A percentile compares a stretch with the other conserved stretches of the same genome.
phyloP scores from a whole-genome alignment of 2,797 vertebrate genomes.

The Hyperoplus lanceolatus region DNA sequence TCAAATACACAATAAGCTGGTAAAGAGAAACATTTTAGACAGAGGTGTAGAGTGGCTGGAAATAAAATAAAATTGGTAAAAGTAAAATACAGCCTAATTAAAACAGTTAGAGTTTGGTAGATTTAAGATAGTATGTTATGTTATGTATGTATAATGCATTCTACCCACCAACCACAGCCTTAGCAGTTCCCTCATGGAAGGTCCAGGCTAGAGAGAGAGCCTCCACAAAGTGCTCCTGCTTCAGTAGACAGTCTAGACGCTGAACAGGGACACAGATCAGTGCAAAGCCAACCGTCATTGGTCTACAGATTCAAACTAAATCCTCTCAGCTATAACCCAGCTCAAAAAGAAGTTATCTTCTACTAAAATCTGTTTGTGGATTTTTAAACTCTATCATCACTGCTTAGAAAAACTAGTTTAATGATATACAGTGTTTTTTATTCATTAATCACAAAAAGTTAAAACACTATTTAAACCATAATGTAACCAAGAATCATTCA shows the following conservation, averaged over 20 bases:
- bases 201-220: conserved; percentile 95
- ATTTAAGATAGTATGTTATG: neutral
- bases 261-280: conserved; percentile 57
- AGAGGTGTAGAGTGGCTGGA: too few relatives aligned
- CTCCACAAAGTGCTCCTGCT: conserved; percentile 93
- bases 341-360: neutral
- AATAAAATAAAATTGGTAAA: too few relatives aligned
- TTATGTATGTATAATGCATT: neutral
- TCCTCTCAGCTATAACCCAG: neutral
- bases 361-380: neutral
- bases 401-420: neutral
- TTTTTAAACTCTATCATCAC: neutral
- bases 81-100: too few relatives aligned
- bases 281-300: neutral
- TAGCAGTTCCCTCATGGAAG: conserved; percentile 96
- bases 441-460: neutral
- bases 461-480: neutral
- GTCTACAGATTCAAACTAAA: neutral
- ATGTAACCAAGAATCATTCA: neutral
- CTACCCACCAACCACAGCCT: conserved; percentile 94
- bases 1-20: too few relatives aligned
- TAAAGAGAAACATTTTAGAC: too few relatives aligned
- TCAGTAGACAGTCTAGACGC: conserved; percentile 94
- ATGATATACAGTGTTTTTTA: neutral
- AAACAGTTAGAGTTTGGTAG: neutral